A percentile compares a stretch with the other conserved stretches of the same genome.
phyloP scores from a whole-genome alignment of 1,140 invertebrate genomes.

The Eupristina koningsbergeri region DNA sequence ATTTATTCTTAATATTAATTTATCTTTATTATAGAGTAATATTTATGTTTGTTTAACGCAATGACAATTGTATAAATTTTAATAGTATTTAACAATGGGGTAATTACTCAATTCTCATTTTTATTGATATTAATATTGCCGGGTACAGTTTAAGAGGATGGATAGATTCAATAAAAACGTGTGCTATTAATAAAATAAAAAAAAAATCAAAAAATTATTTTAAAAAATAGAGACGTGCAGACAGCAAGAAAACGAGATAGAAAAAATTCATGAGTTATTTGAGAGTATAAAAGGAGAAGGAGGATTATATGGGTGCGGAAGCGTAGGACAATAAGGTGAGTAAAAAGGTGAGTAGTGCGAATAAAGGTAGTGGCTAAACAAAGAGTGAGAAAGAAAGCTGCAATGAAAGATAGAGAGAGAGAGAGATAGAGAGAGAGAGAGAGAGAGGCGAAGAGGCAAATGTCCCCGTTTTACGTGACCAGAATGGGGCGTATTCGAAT shows the following conservation, averaged over 20 bases:
- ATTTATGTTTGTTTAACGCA: too few species aligned
- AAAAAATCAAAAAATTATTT: too few species aligned
- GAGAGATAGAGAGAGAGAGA: conserved; percentile 37
- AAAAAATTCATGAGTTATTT: too few species aligned
- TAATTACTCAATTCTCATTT: too few species aligned
- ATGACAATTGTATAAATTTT: too few species aligned
- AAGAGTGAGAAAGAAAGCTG: conserved; percentile 7
- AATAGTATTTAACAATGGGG: too few species aligned
- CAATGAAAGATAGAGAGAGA: conserved; percentile 6
- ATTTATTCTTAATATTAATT: too few species aligned
- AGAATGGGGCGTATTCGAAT: conserved; percentile 40
- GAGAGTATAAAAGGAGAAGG: not conserved
- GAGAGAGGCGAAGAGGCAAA: not conserved
- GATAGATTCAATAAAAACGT: too few species aligned
- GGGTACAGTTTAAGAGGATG: too few species aligned
- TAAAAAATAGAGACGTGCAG: not conserved
- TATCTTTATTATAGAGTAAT: too few species aligned
- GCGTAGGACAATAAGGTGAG: not conserved
- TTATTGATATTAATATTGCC: too few species aligned
- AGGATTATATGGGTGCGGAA: not conserved
- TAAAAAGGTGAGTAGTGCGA: not conserved
- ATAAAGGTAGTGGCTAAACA: not conserved
- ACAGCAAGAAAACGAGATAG: not conserved
- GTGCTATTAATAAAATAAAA: too few species aligned
- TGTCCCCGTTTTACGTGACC: conserved; percentile 39